These are phyloP conservation scores for Spongilla lacustris DNA, from an alignment of 37 sponge, comb jelly and placozoan genomes.

Conservation along the genomic window DNA sequence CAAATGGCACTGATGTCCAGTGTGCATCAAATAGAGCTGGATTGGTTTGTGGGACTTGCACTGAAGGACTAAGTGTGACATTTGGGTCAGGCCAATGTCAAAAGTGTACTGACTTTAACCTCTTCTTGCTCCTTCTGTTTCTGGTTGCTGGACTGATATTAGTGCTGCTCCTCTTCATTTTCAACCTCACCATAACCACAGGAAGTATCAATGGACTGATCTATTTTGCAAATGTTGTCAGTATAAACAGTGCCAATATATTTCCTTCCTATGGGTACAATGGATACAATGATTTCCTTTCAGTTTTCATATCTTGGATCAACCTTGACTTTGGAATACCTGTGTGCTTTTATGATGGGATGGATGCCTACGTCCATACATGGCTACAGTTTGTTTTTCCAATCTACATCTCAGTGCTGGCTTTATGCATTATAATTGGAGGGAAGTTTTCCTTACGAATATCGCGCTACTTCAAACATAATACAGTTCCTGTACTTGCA, in stretches of 20 bases:
- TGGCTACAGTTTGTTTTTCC: slow-evolving; percentile 54
- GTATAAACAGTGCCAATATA: background rate
- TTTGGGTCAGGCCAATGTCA: slow-evolving; percentile 19
- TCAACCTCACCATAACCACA: too few species aligned
- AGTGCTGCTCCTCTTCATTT: background rate
- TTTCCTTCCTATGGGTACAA: background rate
- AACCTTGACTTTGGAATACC: slow-evolving; percentile 47
- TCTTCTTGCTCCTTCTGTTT: slow-evolving; percentile 19
- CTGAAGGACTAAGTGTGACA: slow-evolving; percentile 9
- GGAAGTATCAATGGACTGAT: slow-evolving; percentile 18
- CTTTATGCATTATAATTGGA: slow-evolving; percentile 5
- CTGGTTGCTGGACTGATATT: slow-evolving; percentile 1
- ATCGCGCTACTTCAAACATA: background rate
- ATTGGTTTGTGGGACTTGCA: background rate
- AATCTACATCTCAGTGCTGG: background rate
- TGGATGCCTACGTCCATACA: slow-evolving; percentile 16
- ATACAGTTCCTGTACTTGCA: slow-evolving; percentile 3
- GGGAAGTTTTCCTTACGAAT: background rate
- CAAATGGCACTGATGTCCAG: too few species aligned
- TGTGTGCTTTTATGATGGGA: slow-evolving; percentile 30
- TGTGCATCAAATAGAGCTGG: slow-evolving; percentile 5
- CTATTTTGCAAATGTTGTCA: slow-evolving; percentile 21
- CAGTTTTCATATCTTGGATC: slow-evolving; percentile 24
- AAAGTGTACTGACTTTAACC: slow-evolving; percentile 22
- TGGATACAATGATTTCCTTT: background rate